A percentile compares a stretch with the other conserved stretches of the same genome.
These are phyloP conservation scores for Paramuricea clavata DNA, from an alignment of 92 coral and sea anemone genomes.

Conservation along the genomic window DNA sequence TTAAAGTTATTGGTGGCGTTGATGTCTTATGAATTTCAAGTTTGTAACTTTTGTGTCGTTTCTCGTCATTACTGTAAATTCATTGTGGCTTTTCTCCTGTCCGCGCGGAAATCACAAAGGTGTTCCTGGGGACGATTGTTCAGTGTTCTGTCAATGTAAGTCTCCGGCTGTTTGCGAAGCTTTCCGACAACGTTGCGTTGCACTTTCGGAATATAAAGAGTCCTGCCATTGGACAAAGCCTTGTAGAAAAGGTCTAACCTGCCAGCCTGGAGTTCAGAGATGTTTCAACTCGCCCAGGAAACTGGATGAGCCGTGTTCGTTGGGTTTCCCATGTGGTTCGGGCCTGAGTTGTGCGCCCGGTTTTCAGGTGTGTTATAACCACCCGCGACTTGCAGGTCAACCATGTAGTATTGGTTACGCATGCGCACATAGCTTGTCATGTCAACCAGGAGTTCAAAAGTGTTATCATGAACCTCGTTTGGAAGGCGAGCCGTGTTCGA, in stretches of 20 bases:
- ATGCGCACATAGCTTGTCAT: slow-evolving; percentile 86
- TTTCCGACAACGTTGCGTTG: slow-evolving; percentile 83
- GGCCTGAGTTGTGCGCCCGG: slow-evolving; percentile 98
- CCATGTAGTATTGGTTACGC: slow-evolving; percentile 88
- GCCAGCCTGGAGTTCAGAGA: slow-evolving; percentile 98
- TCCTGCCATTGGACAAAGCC: slow-evolving; percentile 92
- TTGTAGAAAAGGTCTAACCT: slow-evolving; percentile 83
- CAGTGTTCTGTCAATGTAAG: slow-evolving; percentile 90
- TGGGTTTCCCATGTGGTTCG: slow-evolving; percentile 80
- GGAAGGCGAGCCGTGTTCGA: slow-evolving; percentile 90
- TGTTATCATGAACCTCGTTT: slow-evolving; percentile 88
- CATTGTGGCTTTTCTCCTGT: slow-evolving; percentile 92
- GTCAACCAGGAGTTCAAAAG: slow-evolving; percentile 88
- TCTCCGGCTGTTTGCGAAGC: slow-evolving; percentile 89
- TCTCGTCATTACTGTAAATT: neutral
- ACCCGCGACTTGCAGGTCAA: slow-evolving; percentile 77
- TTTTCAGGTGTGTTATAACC: slow-evolving; percentile 80
- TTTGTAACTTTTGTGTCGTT: neutral
- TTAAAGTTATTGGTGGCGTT: neutral
- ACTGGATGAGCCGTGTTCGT: slow-evolving; percentile 89
- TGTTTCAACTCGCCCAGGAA: slow-evolving; percentile 91
- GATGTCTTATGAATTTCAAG: neutral
- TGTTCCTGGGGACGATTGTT: slow-evolving; percentile 86
- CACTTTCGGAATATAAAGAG: slow-evolving; percentile 77
- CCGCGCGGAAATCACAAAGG: slow-evolving; percentile 93